Evolutionary conservation across 2,113 vertebrate species (phyloP).

Genomic region (Vicugna pacos): DNA sequence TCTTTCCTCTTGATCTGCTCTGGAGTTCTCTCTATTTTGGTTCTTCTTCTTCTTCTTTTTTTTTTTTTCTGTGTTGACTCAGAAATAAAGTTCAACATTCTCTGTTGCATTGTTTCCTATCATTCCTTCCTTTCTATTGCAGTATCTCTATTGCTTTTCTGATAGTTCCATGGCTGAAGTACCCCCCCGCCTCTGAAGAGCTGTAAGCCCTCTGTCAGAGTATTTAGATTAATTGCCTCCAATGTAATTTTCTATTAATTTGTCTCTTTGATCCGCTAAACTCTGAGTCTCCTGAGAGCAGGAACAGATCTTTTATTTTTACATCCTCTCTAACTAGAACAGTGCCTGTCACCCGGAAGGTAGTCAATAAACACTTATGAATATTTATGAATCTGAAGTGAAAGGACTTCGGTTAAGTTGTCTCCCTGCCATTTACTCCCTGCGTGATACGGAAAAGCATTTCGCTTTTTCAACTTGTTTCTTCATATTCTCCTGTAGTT

Average conservation of each 20-base stretch:
- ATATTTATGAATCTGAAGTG: not conserved
- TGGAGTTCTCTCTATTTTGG: not conserved
- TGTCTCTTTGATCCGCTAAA: not conserved
- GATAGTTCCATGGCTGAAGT: not conserved
- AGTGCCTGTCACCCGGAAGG: not conserved
- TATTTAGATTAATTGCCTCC: conserved; percentile 34
- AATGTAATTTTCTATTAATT: not conserved
- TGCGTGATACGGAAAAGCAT: not conserved
- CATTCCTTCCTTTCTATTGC: not conserved
- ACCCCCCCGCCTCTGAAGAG: not conserved
- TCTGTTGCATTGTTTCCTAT: not conserved
- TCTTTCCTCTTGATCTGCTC: not conserved
- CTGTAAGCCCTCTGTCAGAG: not conserved
- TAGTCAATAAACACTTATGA: no score
- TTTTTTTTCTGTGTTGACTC: not conserved
- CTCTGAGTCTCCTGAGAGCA: conserved; percentile 7
- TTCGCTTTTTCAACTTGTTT: not conserved
- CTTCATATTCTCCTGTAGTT: not conserved
- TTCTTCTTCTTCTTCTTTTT: not conserved
- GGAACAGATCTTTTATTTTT: not conserved
- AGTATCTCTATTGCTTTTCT: not conserved
- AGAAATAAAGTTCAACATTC: conserved; percentile 19
- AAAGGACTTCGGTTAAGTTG: not conserved
- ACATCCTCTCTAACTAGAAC: not conserved
- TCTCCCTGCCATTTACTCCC: not conserved